Base-by-base conservation (phyloP, 2,888 invertebrate genomes). In the Drymonia ruficornis region DNA sequence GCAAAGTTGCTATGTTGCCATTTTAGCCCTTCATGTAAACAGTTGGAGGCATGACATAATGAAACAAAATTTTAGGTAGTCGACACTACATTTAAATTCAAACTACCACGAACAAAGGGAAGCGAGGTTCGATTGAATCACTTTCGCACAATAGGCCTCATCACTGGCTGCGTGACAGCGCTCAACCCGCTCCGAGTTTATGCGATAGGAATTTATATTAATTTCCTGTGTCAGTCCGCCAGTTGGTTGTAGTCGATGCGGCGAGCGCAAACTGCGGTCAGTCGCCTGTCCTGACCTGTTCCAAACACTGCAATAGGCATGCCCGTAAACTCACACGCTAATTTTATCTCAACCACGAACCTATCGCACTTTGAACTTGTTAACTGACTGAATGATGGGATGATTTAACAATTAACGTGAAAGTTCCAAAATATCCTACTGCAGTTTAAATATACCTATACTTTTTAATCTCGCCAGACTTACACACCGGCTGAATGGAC, bases 141-240 rank as follows among this genome's bases (percentile, higher is more conserved):
- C 78, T 81, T 74, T 77, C 75, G 72, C 79, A 87, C 86, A 89
- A 88, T 88, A 81, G 85, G 83, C 81, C 77, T 87, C 87, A 88
- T 89, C 87, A 87, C 82, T 74, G 83, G 68, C 74, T 70, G 76
- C 69, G 77, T 81, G 83, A 80, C 77, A 75, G 77, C 74, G 76
- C 79, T 74, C 78, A 74, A 70, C 79, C 72, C 75, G 70, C 82
- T 84, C 73, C 75, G 76, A 86, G 86, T 86, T 84, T 84, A 84
- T 86, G 88, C 84, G 82, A 87, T 87, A 82, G 83, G 86, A 89
- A 89, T 90, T 90, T 88, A 88, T 90, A 91, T 90, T 90, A 89
- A 90, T 90, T 91, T 90, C 89, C 90, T 87, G 87, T 86, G 84
- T 82, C 80, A 81, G 80, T 78, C 77, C 63, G 76, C 59, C 86